A percentile compares a stretch with the other conserved stretches of the same genome.
These are phyloP conservation scores for Calosoma granatense DNA, from an alignment of 1,140 invertebrate species.

Conservation along the genomic window DNA sequence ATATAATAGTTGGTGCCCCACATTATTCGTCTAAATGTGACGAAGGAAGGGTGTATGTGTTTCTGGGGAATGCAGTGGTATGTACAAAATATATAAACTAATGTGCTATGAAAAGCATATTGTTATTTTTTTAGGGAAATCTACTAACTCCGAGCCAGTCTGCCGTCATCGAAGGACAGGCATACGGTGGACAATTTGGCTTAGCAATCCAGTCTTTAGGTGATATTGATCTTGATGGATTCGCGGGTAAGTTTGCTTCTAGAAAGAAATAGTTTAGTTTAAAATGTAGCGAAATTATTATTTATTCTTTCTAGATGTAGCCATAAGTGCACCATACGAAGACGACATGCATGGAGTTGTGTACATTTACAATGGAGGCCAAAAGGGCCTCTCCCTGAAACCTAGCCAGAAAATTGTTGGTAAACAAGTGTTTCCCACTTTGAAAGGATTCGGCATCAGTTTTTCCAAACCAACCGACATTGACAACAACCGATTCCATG, in stretches of 20 bases:
- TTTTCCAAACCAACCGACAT: conserved; percentile 39
- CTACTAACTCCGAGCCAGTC: conserved; percentile 18
- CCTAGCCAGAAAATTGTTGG: conserved; percentile 37
- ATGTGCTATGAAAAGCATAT: conserved; percentile 3
- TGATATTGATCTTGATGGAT: conserved; percentile 41
- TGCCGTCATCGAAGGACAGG: conserved; percentile 31
- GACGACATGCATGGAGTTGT: conserved; percentile 36
- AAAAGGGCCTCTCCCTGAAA: conserved; percentile 33
- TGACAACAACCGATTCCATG: conserved; percentile 36
- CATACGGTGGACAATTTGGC: conserved; percentile 37
- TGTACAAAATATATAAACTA: conserved; percentile 25
- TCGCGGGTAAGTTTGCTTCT: conserved; percentile 27
- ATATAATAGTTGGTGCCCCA: conserved; percentile 60
- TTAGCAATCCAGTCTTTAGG: conserved; percentile 35
- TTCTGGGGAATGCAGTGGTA: conserved; percentile 28
- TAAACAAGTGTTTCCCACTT: conserved; percentile 24
- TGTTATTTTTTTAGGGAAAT: conserved; percentile 18
- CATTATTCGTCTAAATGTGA: conserved; percentile 39
- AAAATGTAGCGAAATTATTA: conserved; percentile 13
- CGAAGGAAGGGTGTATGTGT: conserved; percentile 51
- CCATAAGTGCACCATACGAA: conserved; percentile 42
- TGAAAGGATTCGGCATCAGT: conserved; percentile 41
- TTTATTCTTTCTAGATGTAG: conserved; percentile 33
- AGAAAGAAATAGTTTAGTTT: conserved; percentile 5
- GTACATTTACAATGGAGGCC: conserved; percentile 40